These are phyloP conservation scores for Popillia japonica DNA, from an alignment of 1,140 invertebrate genomes.

Conservation along the genomic window DNA sequence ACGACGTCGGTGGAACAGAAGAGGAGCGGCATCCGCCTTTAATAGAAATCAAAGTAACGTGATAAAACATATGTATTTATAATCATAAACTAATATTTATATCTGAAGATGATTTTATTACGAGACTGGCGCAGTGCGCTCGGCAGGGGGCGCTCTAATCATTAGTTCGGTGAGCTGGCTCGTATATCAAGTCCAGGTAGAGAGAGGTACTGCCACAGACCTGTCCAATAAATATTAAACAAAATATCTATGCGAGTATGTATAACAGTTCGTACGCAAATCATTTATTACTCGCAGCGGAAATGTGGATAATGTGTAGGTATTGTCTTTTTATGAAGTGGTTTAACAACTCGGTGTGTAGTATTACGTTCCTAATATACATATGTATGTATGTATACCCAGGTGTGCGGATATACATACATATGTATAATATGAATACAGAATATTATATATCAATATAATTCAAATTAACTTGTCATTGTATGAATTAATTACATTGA, in stretches of 20 bases:
- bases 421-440: no score
- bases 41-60: constrained; percentile 44
- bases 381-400: no score
- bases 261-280: background rate
- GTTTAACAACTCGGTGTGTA: background rate
- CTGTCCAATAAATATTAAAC: constrained; percentile 30
- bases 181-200: constrained; percentile 48
- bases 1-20: background rate
- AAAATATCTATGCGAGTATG: constrained; percentile 14
- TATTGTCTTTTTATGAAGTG: background rate
- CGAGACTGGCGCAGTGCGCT: constrained; percentile 48
- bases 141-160: constrained; percentile 54
- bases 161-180: constrained; percentile 49
- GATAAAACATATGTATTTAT: constrained; percentile 57
- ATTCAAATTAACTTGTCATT: no score
- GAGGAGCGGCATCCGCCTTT: constrained; percentile 37
- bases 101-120: constrained; percentile 57
- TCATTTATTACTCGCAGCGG: background rate
- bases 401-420: no score
- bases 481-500: no score
- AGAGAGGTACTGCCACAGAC: constrained; percentile 29
- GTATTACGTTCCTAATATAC: background rate
- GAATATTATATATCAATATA: no score
- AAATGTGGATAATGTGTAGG: background rate
- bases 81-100: constrained; percentile 56